Evolutionary conservation across 2,113 vertebrate species (phyloP).

Genomic region (Cochlearius cochlearius): DNA sequence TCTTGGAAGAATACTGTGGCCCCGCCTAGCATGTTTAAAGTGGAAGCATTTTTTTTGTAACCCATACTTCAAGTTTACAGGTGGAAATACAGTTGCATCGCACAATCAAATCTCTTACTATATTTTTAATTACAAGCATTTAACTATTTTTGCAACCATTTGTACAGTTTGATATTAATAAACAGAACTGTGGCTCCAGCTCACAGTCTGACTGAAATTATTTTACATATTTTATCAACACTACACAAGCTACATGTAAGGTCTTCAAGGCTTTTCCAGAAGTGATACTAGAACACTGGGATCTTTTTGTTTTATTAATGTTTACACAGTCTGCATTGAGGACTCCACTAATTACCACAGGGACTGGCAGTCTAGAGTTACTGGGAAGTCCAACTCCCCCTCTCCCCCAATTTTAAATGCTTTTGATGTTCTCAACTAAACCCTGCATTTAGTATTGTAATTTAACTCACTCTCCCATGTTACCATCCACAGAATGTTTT

Average conservation of each 20-base stretch:
- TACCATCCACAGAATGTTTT: background rate
- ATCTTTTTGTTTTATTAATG: background rate
- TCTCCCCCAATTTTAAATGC: constrained; percentile 7
- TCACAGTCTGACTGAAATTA: background rate
- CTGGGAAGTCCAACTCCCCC: background rate
- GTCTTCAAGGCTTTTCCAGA: background rate
- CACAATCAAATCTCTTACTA: background rate
- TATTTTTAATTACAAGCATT: constrained; percentile 9
- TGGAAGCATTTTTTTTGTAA: background rate
- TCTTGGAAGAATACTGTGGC: background rate
- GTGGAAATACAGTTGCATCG: background rate
- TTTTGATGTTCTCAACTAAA: constrained; percentile 27
- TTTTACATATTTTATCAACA: constrained; percentile 2
- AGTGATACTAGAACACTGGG: background rate
- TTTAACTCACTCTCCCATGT: constrained; percentile 24
- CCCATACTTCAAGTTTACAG: background rate
- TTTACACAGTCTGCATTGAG: constrained; percentile 30
- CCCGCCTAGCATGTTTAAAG: background rate
- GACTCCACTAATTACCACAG: constrained; percentile 6
- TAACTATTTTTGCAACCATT: background rate
- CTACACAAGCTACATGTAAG: background rate
- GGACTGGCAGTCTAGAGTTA: constrained; percentile 9
- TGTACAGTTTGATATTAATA: background rate
- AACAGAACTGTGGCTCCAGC: background rate
- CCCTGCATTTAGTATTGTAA: constrained; percentile 11